A percentile compares a stretch with the other conserved stretches of the same genome.
Conservation (phyloP, 2,888 invertebrate genomes). For the Rotaria socialis region DNA sequence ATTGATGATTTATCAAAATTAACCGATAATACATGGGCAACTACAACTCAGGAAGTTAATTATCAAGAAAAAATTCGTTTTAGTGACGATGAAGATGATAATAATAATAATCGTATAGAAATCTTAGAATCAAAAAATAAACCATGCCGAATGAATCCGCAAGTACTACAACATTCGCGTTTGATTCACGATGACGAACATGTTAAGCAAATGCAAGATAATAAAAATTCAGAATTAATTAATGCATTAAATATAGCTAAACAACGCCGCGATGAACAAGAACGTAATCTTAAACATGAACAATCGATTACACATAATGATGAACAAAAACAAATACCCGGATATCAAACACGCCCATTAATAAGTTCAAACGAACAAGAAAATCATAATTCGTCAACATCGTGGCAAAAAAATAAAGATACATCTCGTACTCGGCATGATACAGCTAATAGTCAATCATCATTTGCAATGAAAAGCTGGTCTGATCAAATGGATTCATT, state of each 20-base stretch:
- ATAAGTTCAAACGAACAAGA: not conserved
- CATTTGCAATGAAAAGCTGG: constrained; percentile 13
- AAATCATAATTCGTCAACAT: not conserved
- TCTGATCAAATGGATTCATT: constrained; percentile 16
- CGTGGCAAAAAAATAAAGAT: not conserved
- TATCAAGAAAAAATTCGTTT: constrained; percentile 31
- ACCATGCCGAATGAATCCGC: not conserved
- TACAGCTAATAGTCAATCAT: constrained; percentile 30
- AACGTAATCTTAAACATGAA: not conserved
- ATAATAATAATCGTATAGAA: not conserved
- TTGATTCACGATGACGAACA: constrained; percentile 28
- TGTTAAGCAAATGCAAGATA: constrained; percentile 18
- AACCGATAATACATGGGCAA: constrained; percentile 35
- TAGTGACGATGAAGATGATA: constrained; percentile 24
- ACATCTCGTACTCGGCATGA: constrained; percentile 1
- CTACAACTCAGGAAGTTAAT: not conserved
- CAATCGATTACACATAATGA: not conserved
- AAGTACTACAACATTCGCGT: not conserved
- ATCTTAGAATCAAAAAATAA: not conserved
- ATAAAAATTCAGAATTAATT: not conserved
- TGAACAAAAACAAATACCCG: not conserved
- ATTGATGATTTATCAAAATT: constrained; percentile 11
- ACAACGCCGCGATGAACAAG: constrained; percentile 20
- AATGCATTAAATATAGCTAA: constrained; percentile 22
- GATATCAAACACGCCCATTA: constrained; percentile 34